Conservation (phyloP, 2,113 vertebrate genomes). For the Lamprologus tigripictilis region DNA sequence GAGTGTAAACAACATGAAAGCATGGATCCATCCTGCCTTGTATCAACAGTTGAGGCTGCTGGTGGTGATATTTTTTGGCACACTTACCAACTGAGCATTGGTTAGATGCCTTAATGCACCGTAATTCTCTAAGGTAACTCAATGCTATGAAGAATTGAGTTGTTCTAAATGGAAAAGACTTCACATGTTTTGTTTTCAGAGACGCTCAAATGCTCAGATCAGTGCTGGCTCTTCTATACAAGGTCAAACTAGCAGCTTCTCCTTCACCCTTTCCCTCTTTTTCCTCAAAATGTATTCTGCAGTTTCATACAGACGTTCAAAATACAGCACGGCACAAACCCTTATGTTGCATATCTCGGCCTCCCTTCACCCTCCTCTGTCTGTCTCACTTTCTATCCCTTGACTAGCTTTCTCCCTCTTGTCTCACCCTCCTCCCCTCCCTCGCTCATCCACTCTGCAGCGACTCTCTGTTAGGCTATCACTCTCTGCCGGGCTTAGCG, state of each 20-base stretch:
- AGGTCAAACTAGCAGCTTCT: not conserved
- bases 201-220: not conserved
- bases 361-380: not conserved
- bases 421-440: not conserved
- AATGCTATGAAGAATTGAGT: not conserved
- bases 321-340: not conserved
- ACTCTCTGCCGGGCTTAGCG: slow-evolving; percentile 45
- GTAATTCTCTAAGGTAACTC: not conserved
- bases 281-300: not conserved
- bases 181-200: not conserved
- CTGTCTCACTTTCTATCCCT: not conserved
- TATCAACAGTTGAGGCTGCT: not conserved
- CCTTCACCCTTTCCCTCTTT: not conserved
- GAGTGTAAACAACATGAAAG: not conserved
- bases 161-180: not conserved
- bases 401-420: not conserved
- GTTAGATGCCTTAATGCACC: not conserved
- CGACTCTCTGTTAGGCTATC: slow-evolving; percentile 32
- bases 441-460: not conserved
- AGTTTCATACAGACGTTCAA: not conserved
- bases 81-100: not conserved
- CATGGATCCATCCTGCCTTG: not conserved
- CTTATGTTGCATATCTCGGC: not conserved
- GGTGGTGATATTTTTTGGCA: not conserved
- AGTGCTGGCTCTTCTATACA: not conserved